A percentile compares a stretch with the other conserved stretches of the same genome.
phyloP scores from a whole-genome alignment of 2,113 vertebrate genomes.

The Pterocles gutturalis region DNA sequence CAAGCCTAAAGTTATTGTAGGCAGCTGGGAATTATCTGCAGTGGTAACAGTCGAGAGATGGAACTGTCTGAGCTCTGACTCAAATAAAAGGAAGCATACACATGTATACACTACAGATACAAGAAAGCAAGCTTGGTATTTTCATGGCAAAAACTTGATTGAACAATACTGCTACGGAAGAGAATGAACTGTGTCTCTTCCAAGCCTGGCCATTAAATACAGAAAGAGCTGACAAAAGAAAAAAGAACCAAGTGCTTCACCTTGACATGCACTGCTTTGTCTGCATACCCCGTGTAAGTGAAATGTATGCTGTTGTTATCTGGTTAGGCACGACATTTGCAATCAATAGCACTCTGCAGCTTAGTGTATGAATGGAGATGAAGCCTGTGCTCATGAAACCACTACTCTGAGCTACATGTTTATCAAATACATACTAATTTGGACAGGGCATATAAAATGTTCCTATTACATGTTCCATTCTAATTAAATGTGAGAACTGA shows the following conservation, averaged over 20 bases:
- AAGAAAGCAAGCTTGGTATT: not conserved
- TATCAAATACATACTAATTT: not conserved
- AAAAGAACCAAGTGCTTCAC: not conserved
- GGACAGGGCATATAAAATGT: not conserved
- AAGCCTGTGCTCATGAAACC: not conserved
- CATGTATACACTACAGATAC: not conserved
- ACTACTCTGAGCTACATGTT: not conserved
- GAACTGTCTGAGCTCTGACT: not conserved
- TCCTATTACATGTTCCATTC: not conserved
- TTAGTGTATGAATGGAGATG: not conserved
- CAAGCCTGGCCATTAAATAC: not conserved
- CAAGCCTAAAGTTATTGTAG: not conserved
- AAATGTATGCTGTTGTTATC: not conserved
- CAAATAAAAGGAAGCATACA: not conserved
- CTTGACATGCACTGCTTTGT: not conserved
- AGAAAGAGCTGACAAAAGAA: not conserved
- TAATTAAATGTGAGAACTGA: not conserved
- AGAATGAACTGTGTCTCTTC: not conserved
- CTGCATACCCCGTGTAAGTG: not conserved
- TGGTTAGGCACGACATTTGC: not conserved
- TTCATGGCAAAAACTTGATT: not conserved
- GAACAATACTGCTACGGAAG: not conserved
- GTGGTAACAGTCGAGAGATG: accelerated
- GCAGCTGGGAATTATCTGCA: slow-evolving; percentile 30
- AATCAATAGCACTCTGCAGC: not conserved